These are phyloP conservation scores for Macrotrachela quadricornifera DNA, from an alignment of 1,140 invertebrate genomes.

Conservation along the genomic window DNA sequence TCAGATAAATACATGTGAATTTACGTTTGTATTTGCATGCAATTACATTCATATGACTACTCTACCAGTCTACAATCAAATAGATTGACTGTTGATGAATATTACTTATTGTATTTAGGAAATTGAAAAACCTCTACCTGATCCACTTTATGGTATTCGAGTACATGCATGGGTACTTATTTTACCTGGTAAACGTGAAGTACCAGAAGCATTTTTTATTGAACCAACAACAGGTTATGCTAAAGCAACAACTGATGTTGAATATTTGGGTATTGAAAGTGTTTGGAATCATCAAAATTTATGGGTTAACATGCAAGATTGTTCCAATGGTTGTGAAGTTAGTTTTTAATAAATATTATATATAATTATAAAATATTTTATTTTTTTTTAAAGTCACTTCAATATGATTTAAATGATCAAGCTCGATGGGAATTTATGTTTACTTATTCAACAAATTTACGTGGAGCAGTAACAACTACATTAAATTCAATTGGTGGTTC, in stretches of 20 bases:
- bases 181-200: slow-evolving; percentile 37
- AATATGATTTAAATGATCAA: slow-evolving; percentile 28
- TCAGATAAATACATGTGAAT: no score
- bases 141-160: slow-evolving; percentile 47
- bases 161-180: slow-evolving; percentile 62
- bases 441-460: slow-evolving; percentile 18
- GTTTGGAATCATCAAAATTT: slow-evolving; percentile 70
- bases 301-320: slow-evolving; percentile 49
- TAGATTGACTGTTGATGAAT: no score
- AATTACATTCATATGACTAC: no score
- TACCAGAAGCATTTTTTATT: slow-evolving; percentile 49
- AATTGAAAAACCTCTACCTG: slow-evolving; percentile 43
- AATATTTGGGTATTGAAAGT: slow-evolving; percentile 55
- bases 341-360: background rate
- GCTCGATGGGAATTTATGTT: slow-evolving; percentile 31
- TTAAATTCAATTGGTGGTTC: background rate
- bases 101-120: slow-evolving; percentile 11
- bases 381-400: no score
- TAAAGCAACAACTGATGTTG: slow-evolving; percentile 35
- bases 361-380: background rate
- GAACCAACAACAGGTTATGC: slow-evolving; percentile 52
- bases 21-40: no score
- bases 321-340: background rate
- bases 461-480: background rate
- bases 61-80: no score